Conservation (phyloP, 2,797 vertebrate genomes). For the Orestias chungarensis region DNA sequence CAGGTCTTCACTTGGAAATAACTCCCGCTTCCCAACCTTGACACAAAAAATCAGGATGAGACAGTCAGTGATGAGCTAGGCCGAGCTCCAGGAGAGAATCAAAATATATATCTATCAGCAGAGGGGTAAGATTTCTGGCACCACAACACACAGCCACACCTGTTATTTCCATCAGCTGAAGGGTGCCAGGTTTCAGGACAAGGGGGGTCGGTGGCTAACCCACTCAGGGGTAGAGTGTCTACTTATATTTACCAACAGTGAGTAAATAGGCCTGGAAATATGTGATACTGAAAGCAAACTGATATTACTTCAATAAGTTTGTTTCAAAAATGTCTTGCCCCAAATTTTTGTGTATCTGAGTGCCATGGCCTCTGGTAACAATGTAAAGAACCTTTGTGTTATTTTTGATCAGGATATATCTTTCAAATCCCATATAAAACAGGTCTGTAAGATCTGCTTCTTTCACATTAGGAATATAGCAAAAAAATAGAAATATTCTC, state of each 20-base stretch:
- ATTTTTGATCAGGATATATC: too few species aligned
- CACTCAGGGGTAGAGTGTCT: not conserved
- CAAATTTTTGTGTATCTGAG: too few species aligned
- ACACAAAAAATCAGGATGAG: constrained; percentile 56
- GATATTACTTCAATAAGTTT: not conserved
- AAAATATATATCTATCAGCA: constrained; percentile 74
- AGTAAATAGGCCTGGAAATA: not conserved
- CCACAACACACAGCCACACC: constrained; percentile 71
- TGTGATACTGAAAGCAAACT: not conserved
- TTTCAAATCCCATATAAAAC: too few species aligned
- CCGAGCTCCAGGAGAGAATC: constrained; percentile 63
- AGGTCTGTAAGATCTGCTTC: too few species aligned
- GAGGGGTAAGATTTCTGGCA: constrained; percentile 83
- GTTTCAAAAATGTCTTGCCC: not conserved
- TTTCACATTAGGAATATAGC: too few species aligned
- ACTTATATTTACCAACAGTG: not conserved
- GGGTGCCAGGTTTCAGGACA: constrained; percentile 73
- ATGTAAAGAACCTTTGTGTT: too few species aligned
- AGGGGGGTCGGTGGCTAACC: constrained; percentile 55
- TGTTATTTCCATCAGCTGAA: constrained; percentile 74
- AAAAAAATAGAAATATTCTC: too few species aligned
- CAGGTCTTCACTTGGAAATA: constrained; percentile 38
- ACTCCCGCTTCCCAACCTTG: constrained; percentile 37
- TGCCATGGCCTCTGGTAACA: too few species aligned
- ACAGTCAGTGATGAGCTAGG: constrained; percentile 29